These are phyloP conservation scores for Netelia fuscicornis DNA, from an alignment of 2,888 invertebrate species.

Conservation along the genomic window DNA sequence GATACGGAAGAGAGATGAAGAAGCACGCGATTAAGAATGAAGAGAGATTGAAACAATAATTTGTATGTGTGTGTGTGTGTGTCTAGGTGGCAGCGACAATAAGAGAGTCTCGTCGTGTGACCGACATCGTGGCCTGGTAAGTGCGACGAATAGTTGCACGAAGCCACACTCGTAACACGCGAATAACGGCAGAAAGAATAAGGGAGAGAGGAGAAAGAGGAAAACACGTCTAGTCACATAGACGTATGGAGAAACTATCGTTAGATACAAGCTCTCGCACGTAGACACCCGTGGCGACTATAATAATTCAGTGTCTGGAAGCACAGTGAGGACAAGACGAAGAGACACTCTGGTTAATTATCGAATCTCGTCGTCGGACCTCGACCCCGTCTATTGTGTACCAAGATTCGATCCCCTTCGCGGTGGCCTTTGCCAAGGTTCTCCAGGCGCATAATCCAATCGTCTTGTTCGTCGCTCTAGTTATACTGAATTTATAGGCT, in stretches of 20 bases:
- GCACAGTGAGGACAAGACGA: slow-evolving; percentile 10
- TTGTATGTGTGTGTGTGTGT: background rate
- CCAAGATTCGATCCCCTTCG: slow-evolving; percentile 44
- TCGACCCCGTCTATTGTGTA: slow-evolving; percentile 45
- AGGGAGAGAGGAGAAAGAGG: background rate
- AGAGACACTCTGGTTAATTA: slow-evolving; percentile 56
- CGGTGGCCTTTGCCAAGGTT: slow-evolving; percentile 51
- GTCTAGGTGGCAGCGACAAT: background rate
- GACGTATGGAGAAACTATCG: slow-evolving; percentile 17
- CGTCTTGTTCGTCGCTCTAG: slow-evolving; percentile 35
- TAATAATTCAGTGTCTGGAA: slow-evolving; percentile 24
- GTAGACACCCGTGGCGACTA: background rate
- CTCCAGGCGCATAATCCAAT: slow-evolving; percentile 29
- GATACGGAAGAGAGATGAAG: slow-evolving; percentile 17
- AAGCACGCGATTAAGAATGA: slow-evolving; percentile 11
- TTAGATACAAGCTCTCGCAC: background rate
- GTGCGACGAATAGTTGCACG: background rate
- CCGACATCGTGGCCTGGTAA: background rate
- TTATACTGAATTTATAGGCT: slow-evolving; percentile 34
- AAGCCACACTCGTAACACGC: slow-evolving; percentile 18
- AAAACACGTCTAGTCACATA: slow-evolving; percentile 26
- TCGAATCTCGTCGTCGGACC: slow-evolving; percentile 51
- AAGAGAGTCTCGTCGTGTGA: background rate
- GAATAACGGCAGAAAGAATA: slow-evolving; percentile 22
- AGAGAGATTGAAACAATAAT: background rate